Conservation (phyloP, 2,113 vertebrate species). For the Mesoclemmys tuberculata region DNA sequence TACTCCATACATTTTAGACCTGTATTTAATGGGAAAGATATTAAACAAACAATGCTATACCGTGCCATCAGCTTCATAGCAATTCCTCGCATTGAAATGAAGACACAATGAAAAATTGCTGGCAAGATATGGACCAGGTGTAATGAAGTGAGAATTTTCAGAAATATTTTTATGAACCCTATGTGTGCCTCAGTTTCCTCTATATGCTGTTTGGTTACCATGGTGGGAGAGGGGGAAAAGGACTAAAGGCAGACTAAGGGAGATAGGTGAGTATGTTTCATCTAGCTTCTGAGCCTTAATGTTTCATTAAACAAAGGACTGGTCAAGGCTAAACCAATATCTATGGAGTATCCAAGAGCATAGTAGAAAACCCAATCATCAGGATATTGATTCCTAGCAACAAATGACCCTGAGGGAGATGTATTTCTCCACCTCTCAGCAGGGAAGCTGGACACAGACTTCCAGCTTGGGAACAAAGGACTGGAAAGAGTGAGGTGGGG, state of each 20-base stretch:
- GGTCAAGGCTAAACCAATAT: background rate
- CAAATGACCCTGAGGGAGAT: background rate
- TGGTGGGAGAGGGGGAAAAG: background rate
- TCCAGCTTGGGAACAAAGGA: background rate
- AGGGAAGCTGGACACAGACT: background rate
- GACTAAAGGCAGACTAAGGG: background rate
- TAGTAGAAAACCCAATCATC: background rate
- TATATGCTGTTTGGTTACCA: background rate
- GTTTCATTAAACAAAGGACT: background rate
- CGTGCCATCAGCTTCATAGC: background rate
- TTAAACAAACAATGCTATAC: background rate
- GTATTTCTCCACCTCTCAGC: background rate
- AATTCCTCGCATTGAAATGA: background rate
- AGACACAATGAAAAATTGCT: background rate
- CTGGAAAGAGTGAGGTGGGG: background rate
- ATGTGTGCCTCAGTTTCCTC: background rate
- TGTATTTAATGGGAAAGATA: constrained; percentile 3
- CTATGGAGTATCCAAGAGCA: background rate
- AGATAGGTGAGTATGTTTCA: background rate
- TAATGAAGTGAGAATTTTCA: background rate
- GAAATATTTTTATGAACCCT: background rate
- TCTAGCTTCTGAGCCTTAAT: background rate
- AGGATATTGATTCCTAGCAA: background rate
- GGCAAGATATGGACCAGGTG: background rate
- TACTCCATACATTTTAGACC: background rate